Conservation (phyloP, 2,888 invertebrate species). For the Portevinia maculata region DNA sequence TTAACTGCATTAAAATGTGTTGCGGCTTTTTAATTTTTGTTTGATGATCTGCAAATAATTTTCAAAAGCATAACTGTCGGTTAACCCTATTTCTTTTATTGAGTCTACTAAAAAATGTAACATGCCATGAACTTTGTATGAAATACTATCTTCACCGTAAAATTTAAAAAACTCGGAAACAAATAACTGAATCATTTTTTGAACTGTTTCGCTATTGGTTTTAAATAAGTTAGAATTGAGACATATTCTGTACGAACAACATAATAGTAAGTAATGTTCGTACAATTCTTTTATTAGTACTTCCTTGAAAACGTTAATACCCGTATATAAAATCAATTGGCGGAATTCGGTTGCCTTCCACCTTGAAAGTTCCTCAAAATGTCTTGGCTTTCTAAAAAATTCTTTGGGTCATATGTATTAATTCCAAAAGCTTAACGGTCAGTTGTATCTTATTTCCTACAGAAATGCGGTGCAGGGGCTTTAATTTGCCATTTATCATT, state of each 20-base stretch:
- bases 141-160: constrained; percentile 3
- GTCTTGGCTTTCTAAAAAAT: constrained; percentile 42
- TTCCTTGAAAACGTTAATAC: constrained; percentile 39
- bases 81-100: constrained; percentile 18
- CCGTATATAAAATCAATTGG: constrained; percentile 45
- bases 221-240: constrained; percentile 1
- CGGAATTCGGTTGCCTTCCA: constrained; percentile 53
- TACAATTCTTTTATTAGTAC: constrained; percentile 38
- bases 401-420: constrained; percentile 33
- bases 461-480: constrained; percentile 3
- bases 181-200: constrained; percentile 20
- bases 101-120: constrained; percentile 33
- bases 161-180: constrained; percentile 19
- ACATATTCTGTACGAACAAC: constrained; percentile 35
- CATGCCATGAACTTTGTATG: not conserved
- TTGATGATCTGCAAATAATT: constrained; percentile 33
- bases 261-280: constrained; percentile 34
- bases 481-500: constrained; percentile 6
- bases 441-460: constrained; percentile 21
- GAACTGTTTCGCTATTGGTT: not conserved
- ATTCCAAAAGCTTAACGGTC: constrained; percentile 15
- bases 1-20: not conserved
- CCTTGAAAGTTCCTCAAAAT: constrained; percentile 42
- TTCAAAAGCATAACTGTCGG: constrained; percentile 21
- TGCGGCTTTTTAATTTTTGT: constrained; percentile 29